Percentiles rank a stretch among this genome's conserved stretches.
These are phyloP conservation scores for Kryptolebias ocellatus DNA, from an alignment of 2,797 vertebrate species.

Conservation along the genomic window DNA sequence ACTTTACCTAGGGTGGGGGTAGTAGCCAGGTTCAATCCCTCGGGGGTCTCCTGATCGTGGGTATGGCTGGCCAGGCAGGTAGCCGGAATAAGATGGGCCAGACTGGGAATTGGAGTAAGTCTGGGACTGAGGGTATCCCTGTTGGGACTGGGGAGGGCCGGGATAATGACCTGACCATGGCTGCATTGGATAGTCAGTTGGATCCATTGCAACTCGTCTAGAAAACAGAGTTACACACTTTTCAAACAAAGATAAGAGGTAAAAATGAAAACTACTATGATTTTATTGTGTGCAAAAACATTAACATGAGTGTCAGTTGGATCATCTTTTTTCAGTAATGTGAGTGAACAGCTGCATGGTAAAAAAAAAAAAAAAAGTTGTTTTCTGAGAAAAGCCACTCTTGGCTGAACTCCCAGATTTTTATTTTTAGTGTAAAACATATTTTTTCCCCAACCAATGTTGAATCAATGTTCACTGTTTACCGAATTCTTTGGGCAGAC, in stretches of 20 bases:
- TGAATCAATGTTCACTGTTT: not conserved
- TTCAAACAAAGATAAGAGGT: slow-evolving; percentile 10
- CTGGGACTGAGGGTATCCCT: slow-evolving; percentile 82
- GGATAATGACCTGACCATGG: slow-evolving; percentile 80
- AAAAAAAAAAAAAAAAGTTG: not conserved
- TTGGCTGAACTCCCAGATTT: slow-evolving; percentile 2
- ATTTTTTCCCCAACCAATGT: not conserved
- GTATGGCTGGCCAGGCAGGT: slow-evolving; percentile 81
- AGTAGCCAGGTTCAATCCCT: slow-evolving; percentile 84
- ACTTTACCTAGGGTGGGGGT: slow-evolving; percentile 74
- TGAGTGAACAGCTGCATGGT: not conserved
- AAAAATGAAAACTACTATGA: not conserved
- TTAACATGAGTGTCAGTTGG: not conserved
- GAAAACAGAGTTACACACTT: slow-evolving; percentile 33
- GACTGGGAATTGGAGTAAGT: slow-evolving; percentile 76
- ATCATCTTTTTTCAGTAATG: not conserved
- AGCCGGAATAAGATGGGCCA: slow-evolving; percentile 61
- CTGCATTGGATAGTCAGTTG: slow-evolving; percentile 85
- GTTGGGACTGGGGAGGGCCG: slow-evolving; percentile 58
- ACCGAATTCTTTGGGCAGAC: not conserved
- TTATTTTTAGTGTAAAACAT: not conserved
- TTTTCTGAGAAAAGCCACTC: not conserved
- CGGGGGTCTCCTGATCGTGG: slow-evolving; percentile 80
- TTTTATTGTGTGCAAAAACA: not conserved
- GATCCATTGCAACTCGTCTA: slow-evolving; percentile 88